Base-by-base conservation (phyloP, 53 echinoderm and acorn worm species). In the Echinometra lucunter region DNA sequence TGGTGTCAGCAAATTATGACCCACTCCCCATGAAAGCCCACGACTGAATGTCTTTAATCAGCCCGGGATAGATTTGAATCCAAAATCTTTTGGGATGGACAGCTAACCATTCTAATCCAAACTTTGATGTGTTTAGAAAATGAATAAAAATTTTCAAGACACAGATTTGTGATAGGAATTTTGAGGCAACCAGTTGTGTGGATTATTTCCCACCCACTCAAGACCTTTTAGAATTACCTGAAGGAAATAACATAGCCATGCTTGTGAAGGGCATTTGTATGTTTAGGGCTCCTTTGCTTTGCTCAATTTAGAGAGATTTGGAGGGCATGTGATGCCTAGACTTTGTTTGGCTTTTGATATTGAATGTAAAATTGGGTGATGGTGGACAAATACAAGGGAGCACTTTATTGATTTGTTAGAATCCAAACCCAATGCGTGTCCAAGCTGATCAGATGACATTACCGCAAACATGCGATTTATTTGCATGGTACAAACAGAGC, bases 341-440 rank as follows among this genome's bases (percentile, higher is more conserved):
- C 49, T 17, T 15, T 85, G 49, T 85, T 85, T 85, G 47, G 85
- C 85, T 49, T 49, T 85, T 85, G 53, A 85, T 85, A 85, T 85
- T 85, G 85, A 45, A 85, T 53, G 85, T 85, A 85, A 85, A n/a
- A 85, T 85, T 85, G 85, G 85, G 47, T 85, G 85, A 90, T 38
- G 90, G 58, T 90, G 63, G 40, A 58, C 38, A 90, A 90, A 90
- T 90, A 90, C 5, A 23, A 13, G 49, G 90, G 90, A 90, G 90
- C 90, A 90, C 90, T 90, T 90, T 90, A 90, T 90, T 90, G 85
- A 85, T 85, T 85, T 85, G 85, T 47, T 49, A 49, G 85, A 15
- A 49, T 85, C 28, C n/a, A 19, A 47, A 49, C 49, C 49, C 49
- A 49, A 18, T 85, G 47, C 85, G 85, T 85, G 49, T 85, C 85